A percentile compares a stretch with the other conserved stretches of the same genome.
phyloP scores from a whole-genome alignment of 2,888 invertebrate species.

The Leptogaster cylindrica region DNA sequence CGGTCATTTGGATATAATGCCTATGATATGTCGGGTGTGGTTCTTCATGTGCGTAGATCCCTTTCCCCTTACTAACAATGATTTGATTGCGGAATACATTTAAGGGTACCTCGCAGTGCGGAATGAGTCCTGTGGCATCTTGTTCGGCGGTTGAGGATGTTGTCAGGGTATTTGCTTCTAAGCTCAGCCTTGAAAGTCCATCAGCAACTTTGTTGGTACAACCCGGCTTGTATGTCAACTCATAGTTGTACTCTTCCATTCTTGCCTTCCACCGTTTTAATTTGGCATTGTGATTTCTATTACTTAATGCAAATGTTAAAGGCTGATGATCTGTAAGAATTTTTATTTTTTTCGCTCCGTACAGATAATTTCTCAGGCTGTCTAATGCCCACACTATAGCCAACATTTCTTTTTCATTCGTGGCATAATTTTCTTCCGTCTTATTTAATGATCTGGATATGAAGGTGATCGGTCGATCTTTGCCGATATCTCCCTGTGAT shows the following conservation, averaged over 20 bases:
- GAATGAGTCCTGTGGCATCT: too few relatives aligned
- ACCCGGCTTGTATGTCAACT: too few relatives aligned
- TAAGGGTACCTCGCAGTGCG: too few relatives aligned
- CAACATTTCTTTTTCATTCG: slow-evolving; percentile 35
- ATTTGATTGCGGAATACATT: too few relatives aligned
- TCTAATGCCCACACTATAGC: slow-evolving; percentile 37
- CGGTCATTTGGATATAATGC: too few relatives aligned
- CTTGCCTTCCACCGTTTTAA: slow-evolving; percentile 43
- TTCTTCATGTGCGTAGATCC: too few relatives aligned
- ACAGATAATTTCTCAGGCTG: slow-evolving; percentile 34
- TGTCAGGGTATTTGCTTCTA: too few relatives aligned
- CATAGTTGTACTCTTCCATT: slow-evolving; percentile 15
- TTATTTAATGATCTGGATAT: slow-evolving; percentile 40
- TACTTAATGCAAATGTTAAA: slow-evolving; percentile 30
- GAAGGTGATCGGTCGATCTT: slow-evolving; percentile 24
- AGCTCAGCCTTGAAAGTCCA: too few relatives aligned
- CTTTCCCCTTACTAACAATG: background rate
- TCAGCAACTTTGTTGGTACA: too few relatives aligned
- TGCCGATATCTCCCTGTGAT: slow-evolving; percentile 8
- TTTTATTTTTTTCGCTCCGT: slow-evolving; percentile 36
- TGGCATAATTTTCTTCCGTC: slow-evolving; percentile 36
- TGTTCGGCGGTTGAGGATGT: too few relatives aligned
- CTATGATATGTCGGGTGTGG: too few relatives aligned
- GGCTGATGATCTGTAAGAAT: slow-evolving; percentile 39
- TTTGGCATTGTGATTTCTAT: slow-evolving; percentile 39